These are phyloP conservation scores for Gouania willdenowi DNA, from an alignment of 2,797 vertebrate genomes.

Conservation along the genomic window DNA sequence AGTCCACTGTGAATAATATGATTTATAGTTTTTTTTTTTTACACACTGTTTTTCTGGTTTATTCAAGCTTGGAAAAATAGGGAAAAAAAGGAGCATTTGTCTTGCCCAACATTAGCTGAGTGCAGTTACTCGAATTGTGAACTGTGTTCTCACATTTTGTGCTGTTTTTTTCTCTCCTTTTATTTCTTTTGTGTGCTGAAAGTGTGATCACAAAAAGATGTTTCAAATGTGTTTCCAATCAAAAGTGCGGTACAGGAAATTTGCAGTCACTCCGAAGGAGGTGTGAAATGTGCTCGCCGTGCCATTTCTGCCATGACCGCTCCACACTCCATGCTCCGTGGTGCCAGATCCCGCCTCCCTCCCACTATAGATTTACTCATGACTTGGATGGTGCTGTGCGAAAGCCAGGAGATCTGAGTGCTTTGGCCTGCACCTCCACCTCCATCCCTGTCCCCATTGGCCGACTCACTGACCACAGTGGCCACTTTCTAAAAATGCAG, in stretches of 20 bases:
- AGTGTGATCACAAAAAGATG: conserved; percentile 72
- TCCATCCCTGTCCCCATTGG: conserved; percentile 15
- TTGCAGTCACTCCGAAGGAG: conserved; percentile 74
- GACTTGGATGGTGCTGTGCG: conserved; percentile 64
- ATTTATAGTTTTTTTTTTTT: conserved; percentile 41
- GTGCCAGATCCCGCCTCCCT: conserved; percentile 68
- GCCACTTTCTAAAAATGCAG: conserved; percentile 48
- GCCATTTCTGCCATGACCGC: conserved; percentile 74
- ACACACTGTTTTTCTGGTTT: conserved; percentile 55
- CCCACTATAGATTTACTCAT: conserved; percentile 57
- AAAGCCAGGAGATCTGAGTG: conserved; percentile 55
- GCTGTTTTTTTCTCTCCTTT: conserved; percentile 12
- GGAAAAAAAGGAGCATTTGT: conserved; percentile 32
- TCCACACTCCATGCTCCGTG: conserved; percentile 47
- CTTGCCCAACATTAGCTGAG: conserved; percentile 56
- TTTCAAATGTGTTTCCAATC: conserved; percentile 72
- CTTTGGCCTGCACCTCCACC: background rate
- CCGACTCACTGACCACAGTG: conserved; percentile 54
- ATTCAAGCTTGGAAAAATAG: conserved; percentile 50
- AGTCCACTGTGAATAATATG: conserved; percentile 21
- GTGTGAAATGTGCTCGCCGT: conserved; percentile 75
- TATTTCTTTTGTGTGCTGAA: conserved; percentile 48
- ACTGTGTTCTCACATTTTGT: conserved; percentile 28
- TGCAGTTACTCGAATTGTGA: conserved; percentile 62
- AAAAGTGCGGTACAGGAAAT: conserved; percentile 73